Evolutionary conservation across 1,140 invertebrate species (phyloP), one percentile per base, ranked within the genome.

Genomic region (Samia ricini): DNA sequence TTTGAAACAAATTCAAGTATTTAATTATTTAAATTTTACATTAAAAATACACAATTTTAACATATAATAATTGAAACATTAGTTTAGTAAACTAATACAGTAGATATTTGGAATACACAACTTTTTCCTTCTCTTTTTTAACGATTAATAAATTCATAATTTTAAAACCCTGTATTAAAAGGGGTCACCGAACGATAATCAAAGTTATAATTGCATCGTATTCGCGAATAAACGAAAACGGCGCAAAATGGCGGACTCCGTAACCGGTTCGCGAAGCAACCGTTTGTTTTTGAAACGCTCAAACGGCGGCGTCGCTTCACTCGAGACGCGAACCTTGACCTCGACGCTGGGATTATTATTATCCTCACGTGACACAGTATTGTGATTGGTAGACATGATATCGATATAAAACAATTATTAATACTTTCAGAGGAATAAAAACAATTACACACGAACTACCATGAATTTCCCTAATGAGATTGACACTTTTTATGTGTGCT

Each of bases 311-410:
- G 56, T 21, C 56, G 56, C 24, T 8, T 29, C 18, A 29, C 26
- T 20, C 26, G 51, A 61, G 66, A 64, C 56, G 49, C 65, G 64
- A 72, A 69, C 70, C 70, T 72, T 72, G 70, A 72, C 64, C 67
- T 62, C 61, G 26, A 48, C 64, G 26, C 59, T 42, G 51, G 63
- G 42, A 59, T 63, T 66, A 64, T 61, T 61, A 62, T 64, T 69
- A 67, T 50, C 58, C 55, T 33, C 60, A 62, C 56, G 36, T 36
- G 29, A 18, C 20, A 29, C 10, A 57, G 20, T 21, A 20, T 12
- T 6, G 26, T 19, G 18, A n/a, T 42, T 15, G 33, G 33, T 42
- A 12, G n/a, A n/a, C n/a, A 15, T 1, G 3, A 15, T 42, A 42
- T 42, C 33, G 33, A 42, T 42, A 42, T 1, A 42, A 15, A 8